Conservation (phyloP, 2,113 vertebrate species). For the Lasiurus borealis region DNA sequence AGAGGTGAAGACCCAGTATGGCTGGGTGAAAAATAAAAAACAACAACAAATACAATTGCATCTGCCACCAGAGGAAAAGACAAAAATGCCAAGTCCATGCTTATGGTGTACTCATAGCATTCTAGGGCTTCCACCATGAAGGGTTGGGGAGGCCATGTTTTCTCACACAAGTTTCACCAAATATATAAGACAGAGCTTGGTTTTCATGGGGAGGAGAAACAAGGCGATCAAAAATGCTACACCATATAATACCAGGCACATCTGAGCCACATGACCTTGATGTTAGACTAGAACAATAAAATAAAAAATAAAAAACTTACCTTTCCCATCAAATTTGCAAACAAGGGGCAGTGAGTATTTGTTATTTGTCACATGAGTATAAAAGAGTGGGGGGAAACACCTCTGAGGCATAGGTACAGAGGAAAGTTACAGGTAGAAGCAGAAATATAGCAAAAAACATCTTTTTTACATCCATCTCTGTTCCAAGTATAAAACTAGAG, state of each 20-base stretch:
- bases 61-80: neutral
- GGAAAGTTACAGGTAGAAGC: neutral
- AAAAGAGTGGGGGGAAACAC: neutral
- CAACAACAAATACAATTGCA: neutral
- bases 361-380: neutral
- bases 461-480: neutral
- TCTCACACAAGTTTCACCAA: neutral
- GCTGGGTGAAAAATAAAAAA: neutral
- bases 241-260: fast-evolving
- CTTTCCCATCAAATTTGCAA: neutral
- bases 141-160: fast-evolving
- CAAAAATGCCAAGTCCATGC: neutral
- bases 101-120: neutral
- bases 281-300: neutral
- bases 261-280: neutral
- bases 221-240: neutral
- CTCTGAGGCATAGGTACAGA: neutral
- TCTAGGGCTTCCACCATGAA: neutral
- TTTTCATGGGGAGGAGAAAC: neutral
- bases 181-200: neutral
- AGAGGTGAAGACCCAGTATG: neutral
- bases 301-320: neutral
- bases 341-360: neutral
- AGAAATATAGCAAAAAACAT: neutral
- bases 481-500: neutral